Evolutionary conservation across 92 coral and sea anemone species (phyloP).

Genomic region (Porites cylindrica): DNA sequence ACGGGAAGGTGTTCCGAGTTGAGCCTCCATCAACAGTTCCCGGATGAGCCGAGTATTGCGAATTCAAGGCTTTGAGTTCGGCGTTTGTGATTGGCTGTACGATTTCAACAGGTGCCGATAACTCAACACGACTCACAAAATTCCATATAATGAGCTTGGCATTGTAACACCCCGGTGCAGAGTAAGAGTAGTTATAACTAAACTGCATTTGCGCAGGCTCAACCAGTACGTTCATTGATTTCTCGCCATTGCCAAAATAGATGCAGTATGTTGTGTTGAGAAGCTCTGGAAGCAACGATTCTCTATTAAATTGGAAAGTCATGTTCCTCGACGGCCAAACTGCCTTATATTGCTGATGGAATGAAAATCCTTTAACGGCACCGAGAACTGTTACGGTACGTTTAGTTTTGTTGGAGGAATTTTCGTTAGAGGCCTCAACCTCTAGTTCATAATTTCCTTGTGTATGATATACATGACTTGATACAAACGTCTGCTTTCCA

Average conservation of each 20-base stretch:
- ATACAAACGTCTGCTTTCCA: conserved; percentile 29
- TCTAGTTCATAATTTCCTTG: conserved; percentile 64
- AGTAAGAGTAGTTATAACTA: conserved; percentile 47
- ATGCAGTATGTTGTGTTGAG: conserved; percentile 69
- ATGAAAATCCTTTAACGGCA: conserved; percentile 76
- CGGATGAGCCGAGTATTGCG: conserved; percentile 55
- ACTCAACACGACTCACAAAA: conserved; percentile 65
- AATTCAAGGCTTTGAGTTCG: conserved; percentile 53
- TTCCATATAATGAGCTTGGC: conserved; percentile 67
- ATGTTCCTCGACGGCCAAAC: conserved; percentile 68
- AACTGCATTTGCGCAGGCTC: conserved; percentile 36
- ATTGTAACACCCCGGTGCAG: conserved; percentile 75
- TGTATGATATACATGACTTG: conserved; percentile 41
- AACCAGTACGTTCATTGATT: conserved; percentile 14
- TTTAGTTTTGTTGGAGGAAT: conserved; percentile 5
- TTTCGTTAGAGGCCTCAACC: conserved; percentile 65
- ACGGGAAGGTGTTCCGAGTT: conserved; percentile 70
- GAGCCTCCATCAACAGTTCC: conserved; percentile 56
- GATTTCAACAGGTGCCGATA: conserved; percentile 68
- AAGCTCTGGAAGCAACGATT: conserved; percentile 34
- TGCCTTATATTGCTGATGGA: conserved; percentile 18
- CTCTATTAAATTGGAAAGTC: conserved; percentile 46
- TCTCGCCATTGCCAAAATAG: conserved; percentile 69
- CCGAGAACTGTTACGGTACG: conserved; percentile 46
- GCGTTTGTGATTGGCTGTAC: conserved; percentile 54